A percentile compares a stretch with the other conserved stretches of the same genome.
These are phyloP conservation scores for Ameiurus melas DNA, from an alignment of 2,113 vertebrate genomes.

Conservation along the genomic window DNA sequence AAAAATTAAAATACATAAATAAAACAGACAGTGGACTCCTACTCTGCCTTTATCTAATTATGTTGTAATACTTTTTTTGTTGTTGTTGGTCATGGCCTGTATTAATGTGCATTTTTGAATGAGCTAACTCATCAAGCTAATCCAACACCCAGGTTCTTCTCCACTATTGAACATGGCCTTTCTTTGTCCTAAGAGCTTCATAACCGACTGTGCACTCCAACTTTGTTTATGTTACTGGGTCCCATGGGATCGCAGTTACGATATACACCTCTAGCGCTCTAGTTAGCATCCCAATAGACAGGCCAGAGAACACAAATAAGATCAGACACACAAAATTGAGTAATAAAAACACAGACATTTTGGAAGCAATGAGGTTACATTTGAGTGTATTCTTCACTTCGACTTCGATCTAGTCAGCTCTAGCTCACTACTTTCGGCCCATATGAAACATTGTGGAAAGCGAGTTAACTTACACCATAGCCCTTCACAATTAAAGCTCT, in stretches of 20 bases:
- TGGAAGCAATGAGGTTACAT: neutral
- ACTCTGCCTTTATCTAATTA: neutral
- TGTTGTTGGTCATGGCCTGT: neutral
- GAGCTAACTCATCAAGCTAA: neutral
- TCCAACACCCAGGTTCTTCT: neutral
- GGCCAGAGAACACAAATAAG: neutral
- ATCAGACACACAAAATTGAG: neutral
- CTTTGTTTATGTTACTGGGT: neutral
- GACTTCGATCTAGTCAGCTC: neutral
- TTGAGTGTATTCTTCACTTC: neutral
- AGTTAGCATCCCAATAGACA: neutral
- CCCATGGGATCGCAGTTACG: neutral
- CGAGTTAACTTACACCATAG: neutral
- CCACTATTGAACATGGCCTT: neutral
- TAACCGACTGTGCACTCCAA: neutral
- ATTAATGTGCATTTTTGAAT: neutral
- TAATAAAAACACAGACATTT: neutral
- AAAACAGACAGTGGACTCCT: neutral
- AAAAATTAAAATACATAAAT: too few species aligned
- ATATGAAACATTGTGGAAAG: neutral
- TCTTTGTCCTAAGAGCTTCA: neutral
- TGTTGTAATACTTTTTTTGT: neutral
- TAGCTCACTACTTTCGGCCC: neutral
- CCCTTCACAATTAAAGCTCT: neutral
- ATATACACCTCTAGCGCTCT: neutral